These are phyloP conservation scores for Jordanella pulchra DNA, from an alignment of 2,797 vertebrate genomes.

Conservation along the genomic window DNA sequence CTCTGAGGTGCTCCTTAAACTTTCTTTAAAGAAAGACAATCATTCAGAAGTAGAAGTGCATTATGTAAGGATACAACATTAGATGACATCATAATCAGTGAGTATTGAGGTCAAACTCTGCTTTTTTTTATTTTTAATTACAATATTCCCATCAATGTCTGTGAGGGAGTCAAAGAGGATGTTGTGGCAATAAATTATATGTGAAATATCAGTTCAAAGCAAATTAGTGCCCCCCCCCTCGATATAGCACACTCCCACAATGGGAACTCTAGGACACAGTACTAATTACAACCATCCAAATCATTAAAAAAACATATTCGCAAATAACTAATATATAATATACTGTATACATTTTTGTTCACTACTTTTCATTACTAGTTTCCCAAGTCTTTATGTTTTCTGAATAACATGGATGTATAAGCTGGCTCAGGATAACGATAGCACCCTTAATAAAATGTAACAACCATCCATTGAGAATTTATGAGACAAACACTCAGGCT, in stretches of 20 bases:
- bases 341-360: neutral
- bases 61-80: neutral
- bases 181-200: too few relatives aligned
- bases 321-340: neutral
- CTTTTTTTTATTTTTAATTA: neutral
- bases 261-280: too few relatives aligned
- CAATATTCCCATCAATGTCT: neutral
- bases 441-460: neutral
- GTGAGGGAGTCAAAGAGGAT: neutral
- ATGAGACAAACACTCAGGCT: neutral
- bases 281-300: too few relatives aligned
- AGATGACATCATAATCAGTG: neutral
- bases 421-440: neutral
- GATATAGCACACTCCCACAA: too few relatives aligned
- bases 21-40: neutral
- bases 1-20: neutral
- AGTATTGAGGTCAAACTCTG: neutral
- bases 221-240: too few relatives aligned
- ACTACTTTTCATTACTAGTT: neutral
- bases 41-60: neutral
- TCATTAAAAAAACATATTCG: too few relatives aligned
- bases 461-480: neutral
- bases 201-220: too few relatives aligned
- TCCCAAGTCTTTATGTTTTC: neutral
- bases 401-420: neutral